Conservation (phyloP, 2,797 vertebrate species). For the Chiloscyllium punctatum region DNA sequence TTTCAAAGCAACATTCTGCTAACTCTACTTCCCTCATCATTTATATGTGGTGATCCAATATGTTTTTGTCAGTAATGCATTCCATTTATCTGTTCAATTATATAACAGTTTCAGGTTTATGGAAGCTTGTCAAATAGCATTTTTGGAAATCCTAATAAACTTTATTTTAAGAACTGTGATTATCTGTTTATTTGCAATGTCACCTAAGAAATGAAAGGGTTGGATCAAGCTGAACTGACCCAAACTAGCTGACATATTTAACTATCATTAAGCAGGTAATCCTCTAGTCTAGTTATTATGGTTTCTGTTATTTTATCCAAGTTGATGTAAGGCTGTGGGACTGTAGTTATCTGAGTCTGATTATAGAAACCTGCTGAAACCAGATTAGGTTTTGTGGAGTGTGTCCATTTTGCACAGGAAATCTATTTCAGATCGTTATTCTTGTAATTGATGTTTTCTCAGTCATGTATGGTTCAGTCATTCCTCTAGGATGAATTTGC, state of each 20-base stretch:
- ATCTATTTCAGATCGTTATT: background rate
- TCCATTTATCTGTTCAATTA: background rate
- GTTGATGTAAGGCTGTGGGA: background rate
- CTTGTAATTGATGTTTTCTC: background rate
- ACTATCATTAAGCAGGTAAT: background rate
- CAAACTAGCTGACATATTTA: background rate
- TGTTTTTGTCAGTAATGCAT: background rate
- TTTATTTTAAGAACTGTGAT: background rate
- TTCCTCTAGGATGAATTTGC: background rate
- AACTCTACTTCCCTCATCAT: background rate
- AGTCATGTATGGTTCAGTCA: background rate
- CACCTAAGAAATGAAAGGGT: background rate
- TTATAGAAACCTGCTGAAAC: background rate
- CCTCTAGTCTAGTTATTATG: background rate
- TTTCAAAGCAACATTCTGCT: background rate
- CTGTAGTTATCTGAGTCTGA: background rate
- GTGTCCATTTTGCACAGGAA: background rate
- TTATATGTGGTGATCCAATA: background rate
- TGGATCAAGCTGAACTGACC: background rate
- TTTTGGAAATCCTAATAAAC: conserved; percentile 11
- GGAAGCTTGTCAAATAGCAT: background rate
- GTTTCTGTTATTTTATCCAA: background rate
- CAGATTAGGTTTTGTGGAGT: background rate
- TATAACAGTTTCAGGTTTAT: background rate
- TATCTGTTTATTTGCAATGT: background rate